These are phyloP conservation scores for Delia radicum DNA, from an alignment of 1,140 invertebrate species.

Conservation along the genomic window DNA sequence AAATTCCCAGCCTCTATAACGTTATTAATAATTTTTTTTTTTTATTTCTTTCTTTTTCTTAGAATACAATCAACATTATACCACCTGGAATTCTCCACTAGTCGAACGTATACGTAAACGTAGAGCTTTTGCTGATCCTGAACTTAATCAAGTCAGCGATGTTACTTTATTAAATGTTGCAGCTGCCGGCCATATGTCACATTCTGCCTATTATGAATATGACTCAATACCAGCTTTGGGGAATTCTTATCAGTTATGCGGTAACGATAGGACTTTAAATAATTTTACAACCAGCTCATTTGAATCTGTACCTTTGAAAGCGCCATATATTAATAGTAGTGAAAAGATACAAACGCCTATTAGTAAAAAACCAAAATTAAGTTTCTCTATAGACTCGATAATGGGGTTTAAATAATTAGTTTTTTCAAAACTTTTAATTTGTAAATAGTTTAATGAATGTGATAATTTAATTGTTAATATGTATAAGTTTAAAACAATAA, in stretches of 20 bases:
- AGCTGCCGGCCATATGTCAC: slow-evolving; percentile 30
- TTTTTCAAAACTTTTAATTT: no score
- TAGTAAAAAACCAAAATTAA: slow-evolving; percentile 57
- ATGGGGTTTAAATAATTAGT: slow-evolving; percentile 52
- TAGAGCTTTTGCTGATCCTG: slow-evolving; percentile 61
- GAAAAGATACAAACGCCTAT: slow-evolving; percentile 7
- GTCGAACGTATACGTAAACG: slow-evolving; percentile 60
- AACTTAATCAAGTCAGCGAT: slow-evolving; percentile 56
- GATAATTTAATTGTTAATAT: no score
- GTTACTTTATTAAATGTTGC: slow-evolving; percentile 31
- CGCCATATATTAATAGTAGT: not conserved
- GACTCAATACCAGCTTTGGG: not conserved
- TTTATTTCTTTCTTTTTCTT: slow-evolving; percentile 6
- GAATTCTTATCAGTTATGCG: not conserved
- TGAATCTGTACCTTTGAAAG: not conserved
- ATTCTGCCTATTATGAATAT: not conserved
- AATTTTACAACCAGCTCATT: not conserved
- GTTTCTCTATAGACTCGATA: slow-evolving; percentile 64
- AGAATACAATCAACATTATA: slow-evolving; percentile 53
- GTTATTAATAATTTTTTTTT: not conserved
- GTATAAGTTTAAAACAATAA: no score
- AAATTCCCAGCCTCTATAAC: no score
- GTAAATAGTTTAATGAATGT: no score
- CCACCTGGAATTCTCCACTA: slow-evolving; percentile 49
- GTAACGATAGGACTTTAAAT: no score